These are phyloP conservation scores for Cherax destructor DNA, from an alignment of 1,140 invertebrate species.

Conservation along the genomic window DNA sequence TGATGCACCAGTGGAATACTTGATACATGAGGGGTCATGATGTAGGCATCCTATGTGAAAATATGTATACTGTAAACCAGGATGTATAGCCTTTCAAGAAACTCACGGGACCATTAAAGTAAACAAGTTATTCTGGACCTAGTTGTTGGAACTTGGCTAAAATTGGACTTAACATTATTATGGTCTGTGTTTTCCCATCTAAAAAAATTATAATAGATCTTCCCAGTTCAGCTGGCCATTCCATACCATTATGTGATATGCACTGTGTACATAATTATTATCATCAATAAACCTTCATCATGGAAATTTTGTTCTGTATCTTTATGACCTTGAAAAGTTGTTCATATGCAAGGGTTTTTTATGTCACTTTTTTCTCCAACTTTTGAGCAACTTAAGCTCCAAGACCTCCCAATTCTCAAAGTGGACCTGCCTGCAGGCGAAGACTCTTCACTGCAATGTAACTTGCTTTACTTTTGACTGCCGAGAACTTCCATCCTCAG, in stretches of 20 bases:
- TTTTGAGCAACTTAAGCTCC: too few relatives aligned
- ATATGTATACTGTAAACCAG: background rate
- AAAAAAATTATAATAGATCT: conserved; percentile 13
- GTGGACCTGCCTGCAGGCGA: too few relatives aligned
- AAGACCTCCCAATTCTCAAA: too few relatives aligned
- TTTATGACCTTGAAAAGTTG: too few relatives aligned
- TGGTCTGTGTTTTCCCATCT: conserved; percentile 53
- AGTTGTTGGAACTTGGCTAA: background rate
- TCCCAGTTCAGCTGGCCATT: conserved; percentile 61
- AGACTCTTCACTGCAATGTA: too few relatives aligned
- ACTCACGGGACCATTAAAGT: conserved; percentile 26
- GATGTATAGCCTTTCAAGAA: background rate
- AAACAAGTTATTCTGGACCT: background rate
- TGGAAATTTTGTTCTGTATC: background rate
- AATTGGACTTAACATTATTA: conserved; percentile 8
- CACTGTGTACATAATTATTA: conserved; percentile 55
- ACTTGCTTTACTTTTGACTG: too few relatives aligned
- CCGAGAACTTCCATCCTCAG: too few relatives aligned
- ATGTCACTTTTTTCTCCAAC: too few relatives aligned
- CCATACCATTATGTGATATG: conserved; percentile 61
- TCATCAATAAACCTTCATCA: conserved; percentile 60
- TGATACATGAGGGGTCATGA: conserved; percentile 24
- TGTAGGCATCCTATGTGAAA: conserved; percentile 10
- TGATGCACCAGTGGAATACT: conserved; percentile 8
- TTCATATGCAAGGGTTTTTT: too few relatives aligned